These are phyloP conservation scores for Metallyticus violacea DNA, from an alignment of 2,888 invertebrate species.

Conservation along the genomic window DNA sequence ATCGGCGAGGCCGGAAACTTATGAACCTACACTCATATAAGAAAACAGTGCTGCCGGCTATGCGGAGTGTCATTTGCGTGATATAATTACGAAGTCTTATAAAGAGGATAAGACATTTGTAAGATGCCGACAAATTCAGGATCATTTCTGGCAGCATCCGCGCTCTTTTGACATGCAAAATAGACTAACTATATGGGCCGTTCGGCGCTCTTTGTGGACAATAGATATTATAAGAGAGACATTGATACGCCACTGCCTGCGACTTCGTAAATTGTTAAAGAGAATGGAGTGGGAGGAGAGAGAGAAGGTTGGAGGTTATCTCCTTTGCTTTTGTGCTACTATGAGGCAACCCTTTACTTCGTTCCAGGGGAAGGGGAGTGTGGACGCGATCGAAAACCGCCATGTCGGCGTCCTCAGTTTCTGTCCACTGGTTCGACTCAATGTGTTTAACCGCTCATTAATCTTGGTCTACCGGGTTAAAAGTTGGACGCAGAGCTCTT, in stretches of 20 bases:
- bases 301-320: conserved; percentile 8
- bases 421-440: conserved; percentile 19
- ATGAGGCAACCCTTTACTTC: background rate
- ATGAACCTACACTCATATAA: too few species aligned
- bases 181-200: too few species aligned
- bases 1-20: too few species aligned
- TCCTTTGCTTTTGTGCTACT: conserved; percentile 16
- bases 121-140: too few species aligned
- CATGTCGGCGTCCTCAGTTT: conserved; percentile 31
- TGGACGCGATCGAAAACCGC: conserved; percentile 30
- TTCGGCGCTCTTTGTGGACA: too few species aligned
- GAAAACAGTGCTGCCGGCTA: too few species aligned
- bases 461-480: conserved; percentile 21
- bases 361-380: conserved; percentile 21
- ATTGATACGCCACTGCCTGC: background rate
- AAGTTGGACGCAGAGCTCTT: background rate
- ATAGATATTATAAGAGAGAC: background rate
- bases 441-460: conserved; percentile 26
- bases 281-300: conserved; percentile 16
- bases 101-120: too few species aligned
- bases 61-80: too few species aligned
- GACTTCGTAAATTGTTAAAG: background rate
- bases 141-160: too few species aligned
- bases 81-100: too few species aligned
- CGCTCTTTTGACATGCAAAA: too few species aligned